A percentile compares a stretch with the other conserved stretches of the same genome.
These are phyloP conservation scores for Rhizoglyphus robini DNA, from an alignment of 1,140 invertebrate species.

Conservation along the genomic window DNA sequence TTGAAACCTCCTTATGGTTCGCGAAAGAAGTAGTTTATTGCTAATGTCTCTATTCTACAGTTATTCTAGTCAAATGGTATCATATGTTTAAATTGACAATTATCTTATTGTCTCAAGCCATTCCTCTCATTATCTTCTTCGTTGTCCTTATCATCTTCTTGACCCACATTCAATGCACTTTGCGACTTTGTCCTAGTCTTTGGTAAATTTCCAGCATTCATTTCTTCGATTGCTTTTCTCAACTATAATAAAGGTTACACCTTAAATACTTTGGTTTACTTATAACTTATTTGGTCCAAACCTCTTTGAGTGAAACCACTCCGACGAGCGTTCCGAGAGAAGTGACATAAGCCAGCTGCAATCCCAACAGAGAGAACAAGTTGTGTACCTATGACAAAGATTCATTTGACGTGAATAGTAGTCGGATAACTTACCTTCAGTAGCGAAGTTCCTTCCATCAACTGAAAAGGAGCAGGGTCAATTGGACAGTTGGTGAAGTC, in stretches of 20 bases:
- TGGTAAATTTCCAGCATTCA: conserved; percentile 48
- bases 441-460: conserved; percentile 33
- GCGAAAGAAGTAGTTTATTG: neutral
- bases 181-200: neutral
- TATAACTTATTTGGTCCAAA: conserved; percentile 31
- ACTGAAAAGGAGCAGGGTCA: conserved; percentile 94
- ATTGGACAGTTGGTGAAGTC: conserved; percentile 79
- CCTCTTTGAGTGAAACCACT: conserved; percentile 86
- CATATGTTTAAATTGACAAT: neutral
- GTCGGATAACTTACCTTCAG: conserved; percentile 14
- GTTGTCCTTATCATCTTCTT: neutral
- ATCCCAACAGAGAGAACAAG: conserved; percentile 84
- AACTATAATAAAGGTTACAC: conserved; percentile 39
- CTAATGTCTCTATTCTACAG: neutral
- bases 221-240: conserved; percentile 69
- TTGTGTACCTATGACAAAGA: conserved; percentile 59
- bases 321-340: conserved; percentile 84
- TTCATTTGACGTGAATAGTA: neutral
- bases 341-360: conserved; percentile 93
- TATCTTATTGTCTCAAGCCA: neutral
- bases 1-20: neutral
- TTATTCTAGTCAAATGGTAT: neutral
- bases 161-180: neutral
- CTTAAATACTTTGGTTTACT: neutral
- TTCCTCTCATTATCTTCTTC: neutral